A percentile compares a stretch with the other conserved stretches of the same genome.
phyloP scores from a whole-genome alignment of 2,888 invertebrate genomes.

The Pseudococcus viburni region DNA sequence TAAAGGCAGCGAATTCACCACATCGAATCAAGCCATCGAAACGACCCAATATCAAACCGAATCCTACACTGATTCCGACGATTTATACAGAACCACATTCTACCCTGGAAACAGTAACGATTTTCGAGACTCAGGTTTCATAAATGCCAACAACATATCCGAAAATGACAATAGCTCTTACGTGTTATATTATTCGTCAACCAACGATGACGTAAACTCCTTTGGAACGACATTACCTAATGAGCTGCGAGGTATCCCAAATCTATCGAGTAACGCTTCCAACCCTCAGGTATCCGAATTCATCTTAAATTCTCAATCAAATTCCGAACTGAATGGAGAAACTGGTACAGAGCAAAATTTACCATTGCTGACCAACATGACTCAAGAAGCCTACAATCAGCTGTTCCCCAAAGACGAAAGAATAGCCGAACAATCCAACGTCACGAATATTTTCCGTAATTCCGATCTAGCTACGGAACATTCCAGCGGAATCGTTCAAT shows the following conservation, averaged over 20 bases:
- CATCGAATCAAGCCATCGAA: neutral
- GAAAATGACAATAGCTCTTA: slow-evolving; percentile 14
- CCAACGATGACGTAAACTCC: neutral
- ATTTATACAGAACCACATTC: neutral
- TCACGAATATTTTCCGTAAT: slow-evolving; percentile 69
- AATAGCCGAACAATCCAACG: slow-evolving; percentile 41
- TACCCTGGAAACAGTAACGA: slow-evolving; percentile 7
- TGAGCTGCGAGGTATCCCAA: slow-evolving; percentile 1
- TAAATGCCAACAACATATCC: neutral
- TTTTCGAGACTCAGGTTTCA: neutral
- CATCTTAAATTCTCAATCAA: slow-evolving; percentile 33
- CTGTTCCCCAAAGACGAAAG: slow-evolving; percentile 70
- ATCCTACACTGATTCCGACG: slow-evolving; percentile 34
- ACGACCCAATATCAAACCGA: slow-evolving; percentile 44
- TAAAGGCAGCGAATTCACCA: neutral
- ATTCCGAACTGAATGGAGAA: slow-evolving; percentile 3
- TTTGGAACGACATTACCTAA: neutral
- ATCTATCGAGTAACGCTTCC: neutral
- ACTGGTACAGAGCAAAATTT: slow-evolving; percentile 70
- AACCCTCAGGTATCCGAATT: slow-evolving; percentile 61
- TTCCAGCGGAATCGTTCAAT: slow-evolving; percentile 73
- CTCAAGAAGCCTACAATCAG: slow-evolving; percentile 77
- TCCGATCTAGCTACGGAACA: slow-evolving; percentile 77
- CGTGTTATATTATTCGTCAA: slow-evolving; percentile 24
- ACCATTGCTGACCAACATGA: slow-evolving; percentile 78